These are phyloP conservation scores for Leptinotarsa juncta DNA, from an alignment of 2,888 invertebrate species.

Conservation along the genomic window DNA sequence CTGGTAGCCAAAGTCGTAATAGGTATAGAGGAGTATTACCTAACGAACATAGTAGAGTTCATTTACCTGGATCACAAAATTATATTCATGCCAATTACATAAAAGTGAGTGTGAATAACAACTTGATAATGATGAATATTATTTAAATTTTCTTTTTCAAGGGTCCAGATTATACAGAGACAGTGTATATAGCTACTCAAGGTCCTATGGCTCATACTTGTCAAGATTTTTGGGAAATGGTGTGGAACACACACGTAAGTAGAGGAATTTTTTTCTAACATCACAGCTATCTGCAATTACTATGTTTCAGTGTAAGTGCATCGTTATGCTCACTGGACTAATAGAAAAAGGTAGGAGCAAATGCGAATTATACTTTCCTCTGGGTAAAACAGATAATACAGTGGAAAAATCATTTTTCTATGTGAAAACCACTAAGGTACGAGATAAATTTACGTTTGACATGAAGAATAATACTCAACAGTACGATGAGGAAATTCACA, in stretches of 20 bases:
- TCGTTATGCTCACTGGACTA: conserved; percentile 93
- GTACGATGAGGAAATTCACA: conserved; percentile 59
- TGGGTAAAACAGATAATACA: conserved; percentile 57
- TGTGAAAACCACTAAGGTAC: conserved; percentile 60
- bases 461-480: conserved; percentile 47
- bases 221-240: conserved; percentile 92
- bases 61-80: conserved; percentile 75
- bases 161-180: conserved; percentile 91
- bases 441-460: conserved; percentile 63
- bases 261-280: conserved; percentile 23
- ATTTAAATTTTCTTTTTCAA: conserved; percentile 59
- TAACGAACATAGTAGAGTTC: conserved; percentile 88
- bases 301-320: conserved; percentile 64
- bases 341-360: conserved; percentile 86
- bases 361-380: conserved; percentile 90
- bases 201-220: conserved; percentile 92
- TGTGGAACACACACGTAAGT: conserved; percentile 66
- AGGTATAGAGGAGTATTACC: conserved; percentile 91
- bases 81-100: conserved; percentile 97
- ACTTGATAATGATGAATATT: conserved; percentile 7
- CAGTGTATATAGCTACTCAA: conserved; percentile 92
- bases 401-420: conserved; percentile 58
- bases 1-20: conserved; percentile 90
- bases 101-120: conserved; percentile 70
- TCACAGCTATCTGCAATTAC: background rate